phyloP scores from a whole-genome alignment of 2,113 vertebrate genomes.

The Oceanodroma tethys region DNA sequence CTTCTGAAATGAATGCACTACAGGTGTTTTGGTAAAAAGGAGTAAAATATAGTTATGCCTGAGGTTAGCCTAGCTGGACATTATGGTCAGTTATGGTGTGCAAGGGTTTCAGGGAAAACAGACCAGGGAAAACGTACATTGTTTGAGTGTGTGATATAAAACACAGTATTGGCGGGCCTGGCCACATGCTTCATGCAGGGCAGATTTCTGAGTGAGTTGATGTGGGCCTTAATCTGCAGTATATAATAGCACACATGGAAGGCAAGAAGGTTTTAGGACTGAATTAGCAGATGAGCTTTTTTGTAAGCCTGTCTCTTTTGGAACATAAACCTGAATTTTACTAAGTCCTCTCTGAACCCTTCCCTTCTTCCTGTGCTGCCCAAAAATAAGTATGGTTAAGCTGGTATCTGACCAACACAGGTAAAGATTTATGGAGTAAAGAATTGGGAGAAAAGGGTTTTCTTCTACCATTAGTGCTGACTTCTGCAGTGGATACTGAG shows the following conservation, averaged over 20 bases:
- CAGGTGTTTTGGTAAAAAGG: neutral
- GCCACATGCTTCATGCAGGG: fast-evolving
- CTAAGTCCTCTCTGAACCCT: neutral
- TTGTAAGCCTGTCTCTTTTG: neutral
- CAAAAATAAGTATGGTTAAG: neutral
- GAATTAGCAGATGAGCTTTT: neutral
- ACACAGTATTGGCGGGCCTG: neutral
- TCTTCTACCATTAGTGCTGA: neutral
- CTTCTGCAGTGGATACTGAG: neutral
- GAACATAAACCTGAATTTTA: neutral
- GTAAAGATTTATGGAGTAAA: neutral
- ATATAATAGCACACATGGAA: neutral
- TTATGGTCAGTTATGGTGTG: neutral
- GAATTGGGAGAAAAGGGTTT: neutral
- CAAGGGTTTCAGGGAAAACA: neutral
- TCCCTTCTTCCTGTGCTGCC: neutral
- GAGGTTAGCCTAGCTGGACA: neutral
- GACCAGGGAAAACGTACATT: neutral
- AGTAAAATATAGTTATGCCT: neutral
- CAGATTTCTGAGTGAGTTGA: neutral
- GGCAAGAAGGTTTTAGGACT: neutral
- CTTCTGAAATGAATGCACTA: neutral
- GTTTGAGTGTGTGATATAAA: neutral
- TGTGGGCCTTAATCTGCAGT: neutral
- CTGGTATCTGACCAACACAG: neutral